These are phyloP conservation scores for Scaptomyza polygonia DNA, from an alignment of 2,888 invertebrate genomes.

Conservation along the genomic window DNA sequence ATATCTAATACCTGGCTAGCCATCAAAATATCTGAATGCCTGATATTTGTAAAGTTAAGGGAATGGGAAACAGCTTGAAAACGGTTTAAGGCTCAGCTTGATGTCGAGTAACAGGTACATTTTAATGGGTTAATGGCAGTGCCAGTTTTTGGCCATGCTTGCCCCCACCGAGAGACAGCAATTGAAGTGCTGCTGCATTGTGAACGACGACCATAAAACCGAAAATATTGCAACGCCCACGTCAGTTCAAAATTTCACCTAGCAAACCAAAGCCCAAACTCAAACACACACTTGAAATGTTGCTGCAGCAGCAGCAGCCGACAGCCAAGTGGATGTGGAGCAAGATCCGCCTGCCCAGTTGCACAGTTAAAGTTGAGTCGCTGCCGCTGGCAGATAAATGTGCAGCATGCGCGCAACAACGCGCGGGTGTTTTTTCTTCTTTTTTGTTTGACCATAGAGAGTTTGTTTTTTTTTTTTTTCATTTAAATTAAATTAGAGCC, in stretches of 20 bases:
- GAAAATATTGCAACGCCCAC: conserved; percentile 73
- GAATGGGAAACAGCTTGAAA: conserved; percentile 4
- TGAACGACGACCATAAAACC: conserved; percentile 55
- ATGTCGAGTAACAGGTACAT: conserved; percentile 32
- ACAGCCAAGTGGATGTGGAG: conserved; percentile 57
- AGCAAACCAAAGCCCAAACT: conserved; percentile 48
- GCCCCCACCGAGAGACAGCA: conserved; percentile 48
- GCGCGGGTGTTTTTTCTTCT: conserved; percentile 61
- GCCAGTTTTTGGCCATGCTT: conserved; percentile 37
- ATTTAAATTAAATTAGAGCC: conserved; percentile 79
- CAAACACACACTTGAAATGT: conserved; percentile 55
- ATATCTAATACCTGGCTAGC: neutral
- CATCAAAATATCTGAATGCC: neutral
- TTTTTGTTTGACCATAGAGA: conserved; percentile 28
- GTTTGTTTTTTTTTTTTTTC: conserved; percentile 34
- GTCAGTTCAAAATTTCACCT: conserved; percentile 68
- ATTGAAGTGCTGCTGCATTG: conserved; percentile 51
- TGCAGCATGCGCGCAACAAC: conserved; percentile 37
- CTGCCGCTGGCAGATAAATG: conserved; percentile 65
- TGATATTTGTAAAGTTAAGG: neutral
- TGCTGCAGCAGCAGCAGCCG: conserved; percentile 35
- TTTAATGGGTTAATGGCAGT: conserved; percentile 56
- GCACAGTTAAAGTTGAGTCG: conserved; percentile 22
- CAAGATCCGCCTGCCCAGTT: conserved; percentile 65
- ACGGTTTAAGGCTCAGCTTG: conserved; percentile 33